Evolutionary conservation across 2,888 invertebrate genomes (phyloP).

Genomic region (Metalampra italica): DNA sequence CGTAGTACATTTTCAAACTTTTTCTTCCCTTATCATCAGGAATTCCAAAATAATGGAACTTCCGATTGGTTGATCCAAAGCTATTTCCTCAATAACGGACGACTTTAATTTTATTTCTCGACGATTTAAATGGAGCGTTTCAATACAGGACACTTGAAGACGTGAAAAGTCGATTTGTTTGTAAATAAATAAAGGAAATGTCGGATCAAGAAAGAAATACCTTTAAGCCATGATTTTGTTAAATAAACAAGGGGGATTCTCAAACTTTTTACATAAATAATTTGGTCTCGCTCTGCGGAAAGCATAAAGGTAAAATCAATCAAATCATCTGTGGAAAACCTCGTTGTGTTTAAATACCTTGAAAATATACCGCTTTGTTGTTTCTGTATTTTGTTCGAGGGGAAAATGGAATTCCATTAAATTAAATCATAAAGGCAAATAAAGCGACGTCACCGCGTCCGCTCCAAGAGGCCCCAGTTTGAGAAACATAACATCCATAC

Average conservation of each 20-base stretch:
- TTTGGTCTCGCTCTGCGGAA: no score
- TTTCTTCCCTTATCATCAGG: no score
- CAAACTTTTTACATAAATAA: no score
- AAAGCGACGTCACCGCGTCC: conserved; percentile 15
- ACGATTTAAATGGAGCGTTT: not conserved
- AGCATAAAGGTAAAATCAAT: no score
- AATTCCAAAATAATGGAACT: not conserved
- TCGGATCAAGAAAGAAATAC: no score
- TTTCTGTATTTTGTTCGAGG: conserved; percentile 18
- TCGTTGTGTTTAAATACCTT: conserved; percentile 3
- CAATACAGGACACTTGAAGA: not conserved
- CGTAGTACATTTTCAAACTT: no score
- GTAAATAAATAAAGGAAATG: no score
- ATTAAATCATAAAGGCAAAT: conserved; percentile 25
- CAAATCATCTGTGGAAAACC: no score
- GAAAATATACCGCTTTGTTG: conserved; percentile 8
- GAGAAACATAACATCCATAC: not conserved
- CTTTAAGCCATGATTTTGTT: no score
- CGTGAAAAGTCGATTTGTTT: not conserved
- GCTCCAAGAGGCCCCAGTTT: conserved; percentile 3
- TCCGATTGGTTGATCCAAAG: not conserved
- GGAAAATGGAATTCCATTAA: conserved; percentile 16
- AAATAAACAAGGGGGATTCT: no score
- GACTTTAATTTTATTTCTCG: not conserved
- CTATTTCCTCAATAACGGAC: not conserved